Percentiles rank a stretch among this genome's conserved stretches.
Evolutionary conservation across 35 echinoderm and acorn worm species (phyloP).

Genomic region (Nesometra sesokonis): DNA sequence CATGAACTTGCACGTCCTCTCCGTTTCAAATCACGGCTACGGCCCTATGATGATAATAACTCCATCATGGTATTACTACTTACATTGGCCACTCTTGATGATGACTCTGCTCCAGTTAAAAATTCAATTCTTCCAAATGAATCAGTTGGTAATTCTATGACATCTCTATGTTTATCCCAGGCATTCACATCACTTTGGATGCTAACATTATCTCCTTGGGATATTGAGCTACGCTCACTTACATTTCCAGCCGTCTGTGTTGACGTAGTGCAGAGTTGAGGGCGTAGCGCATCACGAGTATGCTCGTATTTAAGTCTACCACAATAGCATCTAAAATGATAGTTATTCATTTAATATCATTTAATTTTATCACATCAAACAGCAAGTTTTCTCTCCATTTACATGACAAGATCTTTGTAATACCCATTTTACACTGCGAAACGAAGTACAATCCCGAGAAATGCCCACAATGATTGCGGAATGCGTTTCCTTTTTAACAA

Average conservation of each 20-base stretch:
- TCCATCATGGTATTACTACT: background rate
- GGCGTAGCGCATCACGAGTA: background rate
- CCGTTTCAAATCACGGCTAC: too few relatives aligned
- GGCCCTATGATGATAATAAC: too few relatives aligned
- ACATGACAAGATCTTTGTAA: too few relatives aligned
- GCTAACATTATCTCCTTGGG: background rate
- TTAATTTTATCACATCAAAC: too few relatives aligned
- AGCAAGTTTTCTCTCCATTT: too few relatives aligned
- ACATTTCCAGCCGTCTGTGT: background rate
- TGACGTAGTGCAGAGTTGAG: background rate
- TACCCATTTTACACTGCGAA: too few relatives aligned
- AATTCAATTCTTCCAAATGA: background rate
- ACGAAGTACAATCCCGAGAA: too few relatives aligned
- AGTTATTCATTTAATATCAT: too few relatives aligned
- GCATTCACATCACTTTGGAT: background rate
- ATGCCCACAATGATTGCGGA: too few relatives aligned
- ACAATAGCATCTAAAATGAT: background rate
- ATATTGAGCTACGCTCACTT: background rate
- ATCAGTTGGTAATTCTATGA: conserved; percentile 36
- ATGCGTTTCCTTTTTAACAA: too few relatives aligned
- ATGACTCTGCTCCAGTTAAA: background rate
- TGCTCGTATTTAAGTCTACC: background rate
- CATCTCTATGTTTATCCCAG: conserved; percentile 17
- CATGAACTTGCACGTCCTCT: background rate
- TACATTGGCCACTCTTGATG: background rate